Percentiles rank a stretch among this genome's conserved stretches.
These are phyloP conservation scores for Drosophila malerkotliana DNA, from an alignment of 1,140 invertebrate species.

Conservation along the genomic window DNA sequence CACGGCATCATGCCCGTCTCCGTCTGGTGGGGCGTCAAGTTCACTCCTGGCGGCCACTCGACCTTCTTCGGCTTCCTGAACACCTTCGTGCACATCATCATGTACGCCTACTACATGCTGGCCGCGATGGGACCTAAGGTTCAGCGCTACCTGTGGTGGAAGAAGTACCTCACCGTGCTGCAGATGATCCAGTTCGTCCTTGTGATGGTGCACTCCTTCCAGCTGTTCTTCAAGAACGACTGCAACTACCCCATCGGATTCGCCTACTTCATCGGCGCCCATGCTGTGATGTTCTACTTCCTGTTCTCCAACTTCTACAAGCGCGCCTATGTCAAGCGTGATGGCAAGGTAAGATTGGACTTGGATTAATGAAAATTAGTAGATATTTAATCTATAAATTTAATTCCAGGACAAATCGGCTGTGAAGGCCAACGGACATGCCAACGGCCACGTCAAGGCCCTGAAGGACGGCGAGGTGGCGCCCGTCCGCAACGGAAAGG, in stretches of 20 bases:
- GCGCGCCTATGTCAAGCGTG: constrained; percentile 86
- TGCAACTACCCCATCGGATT: constrained; percentile 93
- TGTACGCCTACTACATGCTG: constrained; percentile 96
- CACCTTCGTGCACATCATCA: constrained; percentile 94
- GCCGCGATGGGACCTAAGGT: constrained; percentile 93
- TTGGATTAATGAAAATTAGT: background rate
- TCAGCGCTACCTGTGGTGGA: constrained; percentile 97
- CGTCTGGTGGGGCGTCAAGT: constrained; percentile 97
- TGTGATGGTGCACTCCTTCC: constrained; percentile 92
- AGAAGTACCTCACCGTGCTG: constrained; percentile 94
- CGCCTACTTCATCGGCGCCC: constrained; percentile 89
- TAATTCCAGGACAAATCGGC: constrained; percentile 56
- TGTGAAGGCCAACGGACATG: constrained; percentile 73
- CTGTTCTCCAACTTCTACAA: constrained; percentile 92
- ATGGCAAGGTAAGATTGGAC: constrained; percentile 62
- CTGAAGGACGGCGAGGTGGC: constrained; percentile 54
- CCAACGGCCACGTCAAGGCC: constrained; percentile 62
- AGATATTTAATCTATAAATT: background rate
- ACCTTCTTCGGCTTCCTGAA: constrained; percentile 94
- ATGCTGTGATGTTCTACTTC: constrained; percentile 91
- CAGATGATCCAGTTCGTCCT: constrained; percentile 95
- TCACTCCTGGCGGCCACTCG: constrained; percentile 90
- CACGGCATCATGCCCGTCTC: constrained; percentile 96
- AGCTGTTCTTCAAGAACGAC: constrained; percentile 91
- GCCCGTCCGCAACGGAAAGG: constrained; percentile 45